Evolutionary conservation across 2,797 vertebrate species (phyloP), one percentile per base, ranked within the genome.

Genomic region (Selene dorsalis): DNA sequence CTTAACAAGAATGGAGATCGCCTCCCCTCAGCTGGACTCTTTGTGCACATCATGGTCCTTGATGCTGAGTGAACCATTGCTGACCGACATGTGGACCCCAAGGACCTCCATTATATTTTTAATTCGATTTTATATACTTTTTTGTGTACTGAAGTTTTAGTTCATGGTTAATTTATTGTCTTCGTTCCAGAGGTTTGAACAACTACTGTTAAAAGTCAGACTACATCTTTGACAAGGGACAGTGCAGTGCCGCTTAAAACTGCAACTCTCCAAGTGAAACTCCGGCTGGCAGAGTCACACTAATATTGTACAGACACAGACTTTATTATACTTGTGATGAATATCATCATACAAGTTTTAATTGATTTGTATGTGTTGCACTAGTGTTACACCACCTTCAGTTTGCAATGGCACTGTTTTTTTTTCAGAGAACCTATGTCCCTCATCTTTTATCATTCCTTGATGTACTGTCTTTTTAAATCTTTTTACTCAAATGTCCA

Each of bases 1-100:
- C 87, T 97, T 75, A 94, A 93, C 45, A 96, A 95, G 92, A 95
- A 94, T 0, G 98, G 98, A 73, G 94, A 98, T 86, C 87, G 91
- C 0, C 88, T 97, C 55, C 95, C 95, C 6, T 98, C 97, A 4
- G 96, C 97, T 35, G 93, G 95, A 20, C 95, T 99, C 58, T 99
- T 99, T 67, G 95, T 98, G 64, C 96, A 96, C 80, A 9, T 96
- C 79, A 93, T 89, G 88, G 91, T 95, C 63, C 1, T 93, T 1
- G 94, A 96, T 28, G 89, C 80, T 8, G 84, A 93, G 57, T 95
- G 91, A 86, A 53, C 66, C 20, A 18, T 20, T 53, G 8, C 38
- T 20, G 9, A 28, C 53, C 12, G 53, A 28, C 22, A 2, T 7
- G 18, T 28, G n/a, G 59, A 82, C 43, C 55, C 53, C 10, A 11